These are phyloP conservation scores for Drosophila varians DNA, from an alignment of 1,140 invertebrate genomes.

Conservation along the genomic window DNA sequence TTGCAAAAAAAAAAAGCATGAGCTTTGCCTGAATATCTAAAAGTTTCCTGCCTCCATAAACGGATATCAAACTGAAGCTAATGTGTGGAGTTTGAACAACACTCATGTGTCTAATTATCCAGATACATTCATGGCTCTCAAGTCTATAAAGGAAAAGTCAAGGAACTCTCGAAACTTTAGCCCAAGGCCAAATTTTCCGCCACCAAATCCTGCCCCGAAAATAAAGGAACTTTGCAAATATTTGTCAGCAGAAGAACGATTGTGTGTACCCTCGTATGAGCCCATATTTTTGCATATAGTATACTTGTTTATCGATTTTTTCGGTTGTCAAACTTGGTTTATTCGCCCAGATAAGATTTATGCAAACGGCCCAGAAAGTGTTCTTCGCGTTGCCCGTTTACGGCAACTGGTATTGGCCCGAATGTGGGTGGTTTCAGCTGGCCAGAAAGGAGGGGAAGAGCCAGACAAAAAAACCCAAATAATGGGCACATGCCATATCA, in stretches of 20 bases:
- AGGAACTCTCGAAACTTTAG: slow-evolving; percentile 19
- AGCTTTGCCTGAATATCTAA: neutral
- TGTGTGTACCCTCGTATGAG: neutral
- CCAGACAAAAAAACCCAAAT: slow-evolving; percentile 22
- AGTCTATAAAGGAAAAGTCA: slow-evolving; percentile 14
- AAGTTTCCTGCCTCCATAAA: neutral
- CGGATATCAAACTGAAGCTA: neutral
- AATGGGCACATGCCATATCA: slow-evolving; percentile 42
- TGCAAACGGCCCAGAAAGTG: slow-evolving; percentile 7
- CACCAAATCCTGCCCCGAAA: slow-evolving; percentile 10
- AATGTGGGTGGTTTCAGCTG: slow-evolving; percentile 7
- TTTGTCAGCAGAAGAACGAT: slow-evolving; percentile 11
- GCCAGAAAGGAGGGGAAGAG: neutral
- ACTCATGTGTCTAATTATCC: slow-evolving; percentile 25
- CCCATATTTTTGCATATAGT: neutral
- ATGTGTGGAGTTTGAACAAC: slow-evolving; percentile 17
- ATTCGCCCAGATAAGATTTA: slow-evolving; percentile 40
- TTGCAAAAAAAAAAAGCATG: neutral
- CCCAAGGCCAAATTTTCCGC: slow-evolving; percentile 24
- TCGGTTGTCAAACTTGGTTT: slow-evolving; percentile 30
- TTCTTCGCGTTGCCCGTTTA: too few species aligned
- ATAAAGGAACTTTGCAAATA: slow-evolving; percentile 16
- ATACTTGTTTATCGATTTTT: slow-evolving; percentile 43
- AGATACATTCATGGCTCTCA: slow-evolving; percentile 12
- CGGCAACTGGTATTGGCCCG: slow-evolving; percentile 7